Evolutionary conservation across 2,113 vertebrate species (phyloP), one percentile per base, ranked within the genome.

Genomic region (Trichomycterus rosablanca): DNA sequence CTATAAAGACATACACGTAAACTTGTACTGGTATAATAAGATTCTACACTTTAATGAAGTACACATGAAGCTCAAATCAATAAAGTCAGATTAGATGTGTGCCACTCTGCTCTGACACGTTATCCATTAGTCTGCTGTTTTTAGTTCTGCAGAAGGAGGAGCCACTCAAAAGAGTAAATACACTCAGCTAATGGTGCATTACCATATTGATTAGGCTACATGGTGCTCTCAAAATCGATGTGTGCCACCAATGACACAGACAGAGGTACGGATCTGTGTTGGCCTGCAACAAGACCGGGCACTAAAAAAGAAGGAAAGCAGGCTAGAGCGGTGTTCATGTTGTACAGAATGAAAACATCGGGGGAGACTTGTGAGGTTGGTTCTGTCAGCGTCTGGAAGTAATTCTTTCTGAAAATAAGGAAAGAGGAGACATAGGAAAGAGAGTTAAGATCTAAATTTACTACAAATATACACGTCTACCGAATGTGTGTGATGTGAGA

Each of bases 351-450:
- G 15, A 10, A 67, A 44, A 12, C 35, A 28, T 44, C 5, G 23
- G 44, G 35, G 23, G 49, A 48, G 49, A 50, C 10, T 35, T 32
- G 51, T 24, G 20, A 20, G 42, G 34, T 34, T 49, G 52, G 53
- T 44, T 46, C 28, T 28, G 52, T 73, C 52, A 26, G 57, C 28
- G 68, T 80, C 76, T 83, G 80, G 83, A 82, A 83, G 66, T 74
- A 78, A 84, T 83, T 74, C 61, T 68, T 52, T 73, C n/a, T 37
- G 35, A 43, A 26, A 7, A 35, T 30, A 52, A 28, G 26, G 23
- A 4, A 11, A 23, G 14, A 43, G 40, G 28, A 46, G 12, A 46
- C 18, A 4, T 22, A 5, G 5, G 7, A 46, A 46, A 23, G 2
- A 44, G 71, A 12, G 12, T 44, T 11, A 42, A 39, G 11, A 53